Percentiles rank a stretch among this genome's conserved stretches.
phyloP scores from a whole-genome alignment of 2,113 vertebrate genomes.

The Rafetus swinhoei region DNA sequence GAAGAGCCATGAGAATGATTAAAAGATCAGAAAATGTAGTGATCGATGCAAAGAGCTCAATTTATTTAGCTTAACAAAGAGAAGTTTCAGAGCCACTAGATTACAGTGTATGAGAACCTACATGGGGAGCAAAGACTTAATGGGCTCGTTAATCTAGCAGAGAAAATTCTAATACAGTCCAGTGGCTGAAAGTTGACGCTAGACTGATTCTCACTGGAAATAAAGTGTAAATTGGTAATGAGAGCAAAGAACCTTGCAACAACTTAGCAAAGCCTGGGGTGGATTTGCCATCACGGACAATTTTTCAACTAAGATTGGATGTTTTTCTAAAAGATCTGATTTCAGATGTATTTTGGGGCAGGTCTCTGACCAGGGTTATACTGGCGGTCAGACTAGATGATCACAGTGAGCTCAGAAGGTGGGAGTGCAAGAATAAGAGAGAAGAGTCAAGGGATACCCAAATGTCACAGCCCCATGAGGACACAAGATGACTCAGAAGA shows the following conservation, averaged over 20 bases:
- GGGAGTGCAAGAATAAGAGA: too few species aligned
- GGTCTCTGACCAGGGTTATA: neutral
- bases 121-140: neutral
- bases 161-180: neutral
- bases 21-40: neutral
- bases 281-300: neutral
- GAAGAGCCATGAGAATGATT: neutral
- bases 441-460: too few species aligned
- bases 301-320: neutral
- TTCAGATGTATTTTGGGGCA: neutral
- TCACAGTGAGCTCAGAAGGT: too few species aligned
- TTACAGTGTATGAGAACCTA: neutral
- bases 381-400: neutral
- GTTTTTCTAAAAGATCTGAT: neutral
- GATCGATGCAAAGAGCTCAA: neutral
- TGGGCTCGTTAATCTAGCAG: neutral
- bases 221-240: neutral
- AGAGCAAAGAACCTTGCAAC: neutral
- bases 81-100: neutral
- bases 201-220: neutral
- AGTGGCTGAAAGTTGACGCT: neutral
- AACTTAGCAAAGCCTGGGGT: neutral
- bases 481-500: too few species aligned
- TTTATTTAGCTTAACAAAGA: neutral
- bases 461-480: too few species aligned